Conservation (phyloP, 2,113 vertebrate species). For the Illadopsis cleaveri region DNA sequence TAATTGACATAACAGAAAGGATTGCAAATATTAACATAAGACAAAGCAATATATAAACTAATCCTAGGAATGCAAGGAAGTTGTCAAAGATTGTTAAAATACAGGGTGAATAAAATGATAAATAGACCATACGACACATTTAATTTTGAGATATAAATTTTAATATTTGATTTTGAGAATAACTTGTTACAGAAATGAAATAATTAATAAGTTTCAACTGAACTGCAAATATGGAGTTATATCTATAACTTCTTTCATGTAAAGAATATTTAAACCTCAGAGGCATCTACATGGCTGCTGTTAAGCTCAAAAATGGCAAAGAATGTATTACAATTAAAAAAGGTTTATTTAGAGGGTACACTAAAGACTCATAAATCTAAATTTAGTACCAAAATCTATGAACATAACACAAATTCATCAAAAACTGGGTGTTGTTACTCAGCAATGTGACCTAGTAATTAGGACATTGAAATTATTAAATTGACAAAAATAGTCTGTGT, state of each 20-base stretch:
- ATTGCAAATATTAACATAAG: slow-evolving; percentile 58
- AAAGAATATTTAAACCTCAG: not conserved
- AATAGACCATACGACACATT: not conserved
- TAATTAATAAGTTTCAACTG: not conserved
- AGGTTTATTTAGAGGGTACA: not conserved
- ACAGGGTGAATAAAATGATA: not conserved
- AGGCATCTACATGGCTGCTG: not conserved
- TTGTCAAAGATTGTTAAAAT: slow-evolving; percentile 37
- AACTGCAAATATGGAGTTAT: not conserved
- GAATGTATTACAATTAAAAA: not conserved
- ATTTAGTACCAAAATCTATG: not conserved
- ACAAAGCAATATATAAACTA: slow-evolving; percentile 44
- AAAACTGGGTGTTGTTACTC: not conserved
- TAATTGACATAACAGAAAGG: slow-evolving; percentile 48
- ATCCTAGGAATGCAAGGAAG: not conserved
- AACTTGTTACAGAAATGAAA: not conserved
- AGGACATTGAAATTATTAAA: not conserved
- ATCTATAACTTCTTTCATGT: not conserved
- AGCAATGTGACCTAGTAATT: not conserved
- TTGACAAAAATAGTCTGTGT: not conserved
- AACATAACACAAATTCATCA: not conserved
- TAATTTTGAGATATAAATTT: not conserved
- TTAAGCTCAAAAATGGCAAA: not conserved
- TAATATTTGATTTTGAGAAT: not conserved
- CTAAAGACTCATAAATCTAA: not conserved